Base-by-base conservation (phyloP, 1,140 invertebrate species). In the Tetragnatha versicolor region DNA sequence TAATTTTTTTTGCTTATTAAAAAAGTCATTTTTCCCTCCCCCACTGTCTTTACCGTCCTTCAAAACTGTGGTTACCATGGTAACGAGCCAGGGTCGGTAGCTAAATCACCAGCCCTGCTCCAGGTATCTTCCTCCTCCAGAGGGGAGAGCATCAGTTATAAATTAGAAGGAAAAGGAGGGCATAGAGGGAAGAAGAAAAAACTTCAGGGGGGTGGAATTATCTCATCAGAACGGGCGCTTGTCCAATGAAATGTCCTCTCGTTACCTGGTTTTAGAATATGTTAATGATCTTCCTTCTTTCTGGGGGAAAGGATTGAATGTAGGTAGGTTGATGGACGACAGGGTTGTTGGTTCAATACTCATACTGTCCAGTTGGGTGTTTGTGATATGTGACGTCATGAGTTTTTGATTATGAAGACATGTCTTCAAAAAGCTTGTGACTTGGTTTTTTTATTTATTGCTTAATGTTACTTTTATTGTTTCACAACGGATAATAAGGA, bases 201-300 rank as follows among this genome's bases (percentile, higher is more conserved):
- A 29, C 2, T 20, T 25, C 25, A 42, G 70, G 58, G 49, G 27
- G 58, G 27, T 25, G 49, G 35, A 61, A 47, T 75, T 58, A 49
- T 60, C 29, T 75, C 35, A 20, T 42, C 39, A 25, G 10, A 61
- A 47, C 9, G 7, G 14, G 9, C 27, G 29, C 2, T 61, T 53
- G 22, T 33, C 55, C 55, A 70, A 65, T 53, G 66, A 49, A 49
- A 25, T 20, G 66, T 70, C 47, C 66, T 35, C 39, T 22, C 47
- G 29, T 70, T 35, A 37, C 47, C 70, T 60, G 39, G 47, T 63
- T 49, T 63, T 61, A 75, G 70, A 75, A 75, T 75, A 75, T 75
- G 70, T 61, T 75, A 75, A 75, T 75, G 55, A 75, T 55, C 12
- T 70, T n/a, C n/a, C n/a, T n/a, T n/a, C n/a, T n/a, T n/a, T n/a